Conservation (phyloP, 2,113 vertebrate genomes). For the Gallinago jamesoni region DNA sequence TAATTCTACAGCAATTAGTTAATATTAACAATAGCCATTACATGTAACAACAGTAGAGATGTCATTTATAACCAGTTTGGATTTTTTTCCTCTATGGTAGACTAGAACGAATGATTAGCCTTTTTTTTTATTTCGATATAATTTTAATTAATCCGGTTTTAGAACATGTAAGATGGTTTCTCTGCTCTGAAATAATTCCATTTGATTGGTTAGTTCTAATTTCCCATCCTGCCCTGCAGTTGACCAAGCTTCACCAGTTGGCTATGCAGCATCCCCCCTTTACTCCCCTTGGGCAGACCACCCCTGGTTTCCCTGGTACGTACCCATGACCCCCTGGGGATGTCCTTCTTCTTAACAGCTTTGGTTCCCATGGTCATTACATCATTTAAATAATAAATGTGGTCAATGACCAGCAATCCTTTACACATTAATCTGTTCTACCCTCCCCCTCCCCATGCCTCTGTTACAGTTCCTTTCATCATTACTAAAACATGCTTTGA, state of each 20-base stretch:
- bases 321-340: conserved; percentile 91
- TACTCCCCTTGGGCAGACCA: conserved; percentile 98
- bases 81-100: conserved; percentile 14
- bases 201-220: conserved; percentile 98
- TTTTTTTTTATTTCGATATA: conserved; percentile 47
- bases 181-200: conserved; percentile 93
- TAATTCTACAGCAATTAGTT: conserved; percentile 59
- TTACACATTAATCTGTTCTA: conserved; percentile 59
- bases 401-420: conserved; percentile 73
- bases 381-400: conserved; percentile 78
- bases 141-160: conserved; percentile 75
- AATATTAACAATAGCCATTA: conserved; percentile 71
- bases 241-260: conserved; percentile 99
- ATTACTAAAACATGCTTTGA: conserved; percentile 47
- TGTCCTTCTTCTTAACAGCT: conserved; percentile 87
- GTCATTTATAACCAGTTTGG: conserved; percentile 65
- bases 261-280: conserved; percentile 98
- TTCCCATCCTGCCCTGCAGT: conserved; percentile 98
- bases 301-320: conserved; percentile 98
- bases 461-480: conserved; percentile 52
- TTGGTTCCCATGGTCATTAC: conserved; percentile 83
- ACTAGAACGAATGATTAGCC: conserved; percentile 59
- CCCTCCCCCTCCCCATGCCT: background rate
- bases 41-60: conserved; percentile 67
- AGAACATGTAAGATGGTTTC: conserved; percentile 84